Base-by-base conservation (phyloP, 1,140 invertebrate species). In the Coptotermes formosanus region DNA sequence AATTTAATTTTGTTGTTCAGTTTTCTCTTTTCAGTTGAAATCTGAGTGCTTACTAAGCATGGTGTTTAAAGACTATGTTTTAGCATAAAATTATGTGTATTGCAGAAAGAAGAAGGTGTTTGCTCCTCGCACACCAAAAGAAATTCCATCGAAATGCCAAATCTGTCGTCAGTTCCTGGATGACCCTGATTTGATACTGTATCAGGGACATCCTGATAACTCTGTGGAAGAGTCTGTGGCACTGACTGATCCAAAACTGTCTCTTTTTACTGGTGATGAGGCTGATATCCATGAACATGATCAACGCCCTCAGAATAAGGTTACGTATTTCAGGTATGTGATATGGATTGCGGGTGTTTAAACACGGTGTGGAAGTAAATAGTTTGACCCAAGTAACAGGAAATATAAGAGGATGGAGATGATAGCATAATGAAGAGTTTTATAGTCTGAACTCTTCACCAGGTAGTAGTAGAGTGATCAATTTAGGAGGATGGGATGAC, bases 181-280 rank as follows among this genome's bases (percentile, higher is more conserved):
- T 88, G 93, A 94, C 88, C 91, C 92, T 59, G 94, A 95, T 86
- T 91, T 96, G n/a, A 91, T 92, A 81, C 90, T 94, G 23, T 96
- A 95, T 91, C 93, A 93, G 88, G 96, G 96, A 12, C 95, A 96
- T 91, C 94, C 95, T 59, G 94, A 95, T 88, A 92, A 95, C 91
- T 94, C 96, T 75, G 91, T 94, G 45, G 95, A 96, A 88, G 96
- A 97, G 91, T 95, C 94, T 89, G 92, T 96, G 87, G 95, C 95
- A 64, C 92, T 97, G 82, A 96, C 94, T 69, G 93, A 97, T 93
- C 93, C 95, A 85, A 95, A 93, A 90, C 90, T 97, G 86, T 94
- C 94, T 55, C 90, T 97, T 69, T 95, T 95, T 89, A 94, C 92
- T 88, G 94, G 94, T 25, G 92, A 94, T 23, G 94, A 95, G 89